These are phyloP conservation scores for Argyresthia goedartella DNA, from an alignment of 2,888 invertebrate genomes.

Conservation along the genomic window DNA sequence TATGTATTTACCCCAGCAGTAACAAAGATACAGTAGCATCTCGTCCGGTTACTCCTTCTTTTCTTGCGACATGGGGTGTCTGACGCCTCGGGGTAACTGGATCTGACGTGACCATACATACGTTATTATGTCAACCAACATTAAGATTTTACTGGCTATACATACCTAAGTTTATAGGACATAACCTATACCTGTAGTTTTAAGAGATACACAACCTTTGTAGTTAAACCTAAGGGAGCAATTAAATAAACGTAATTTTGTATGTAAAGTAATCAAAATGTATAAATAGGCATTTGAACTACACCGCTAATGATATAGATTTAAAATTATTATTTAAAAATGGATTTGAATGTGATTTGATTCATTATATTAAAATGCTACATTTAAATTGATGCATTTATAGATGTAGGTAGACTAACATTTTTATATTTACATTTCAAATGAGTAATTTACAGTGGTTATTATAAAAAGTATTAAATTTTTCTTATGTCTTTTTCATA, in stretches of 20 bases:
- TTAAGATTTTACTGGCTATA: too few relatives aligned
- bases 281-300: background rate
- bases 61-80: too few relatives aligned
- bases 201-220: conserved; percentile 32
- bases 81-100: too few relatives aligned
- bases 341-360: conserved; percentile 32
- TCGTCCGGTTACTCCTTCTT: too few relatives aligned
- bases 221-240: conserved; percentile 65
- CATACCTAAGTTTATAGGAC: too few relatives aligned
- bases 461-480: background rate
- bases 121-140: too few relatives aligned
- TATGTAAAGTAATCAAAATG: conserved; percentile 33
- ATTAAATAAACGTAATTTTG: conserved; percentile 38
- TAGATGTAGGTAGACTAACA: background rate
- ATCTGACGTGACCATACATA: too few relatives aligned
- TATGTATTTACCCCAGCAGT: too few relatives aligned
- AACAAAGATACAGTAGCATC: too few relatives aligned
- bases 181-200: background rate
- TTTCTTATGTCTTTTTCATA: background rate
- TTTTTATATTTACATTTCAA: background rate
- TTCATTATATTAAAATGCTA: conserved; percentile 10
- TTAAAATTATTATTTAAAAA: background rate
- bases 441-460: background rate
- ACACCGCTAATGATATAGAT: background rate
- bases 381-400: background rate